Conservation (phyloP, 2,797 vertebrate genomes). For the Fundulus diaphanus region DNA sequence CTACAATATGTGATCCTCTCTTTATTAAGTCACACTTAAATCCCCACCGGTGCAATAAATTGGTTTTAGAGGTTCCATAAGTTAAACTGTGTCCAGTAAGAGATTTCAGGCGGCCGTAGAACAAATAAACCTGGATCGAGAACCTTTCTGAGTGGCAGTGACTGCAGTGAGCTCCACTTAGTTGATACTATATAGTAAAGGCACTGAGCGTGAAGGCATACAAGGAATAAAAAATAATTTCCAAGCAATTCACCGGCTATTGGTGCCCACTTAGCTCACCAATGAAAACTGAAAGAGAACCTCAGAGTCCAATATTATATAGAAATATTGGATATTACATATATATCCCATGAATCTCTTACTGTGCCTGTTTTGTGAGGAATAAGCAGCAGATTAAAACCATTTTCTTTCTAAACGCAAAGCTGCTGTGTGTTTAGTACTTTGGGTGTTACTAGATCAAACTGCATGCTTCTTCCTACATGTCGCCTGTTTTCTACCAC, state of each 20-base stretch:
- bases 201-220: neutral
- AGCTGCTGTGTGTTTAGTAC: too few relatives aligned
- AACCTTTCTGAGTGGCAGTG: constrained; percentile 23
- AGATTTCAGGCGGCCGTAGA: neutral
- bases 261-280: neutral
- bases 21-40: constrained; percentile 6
- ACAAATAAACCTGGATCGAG: neutral
- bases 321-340: too few relatives aligned
- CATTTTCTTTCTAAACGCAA: too few relatives aligned
- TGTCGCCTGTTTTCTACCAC: too few relatives aligned
- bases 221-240: constrained; percentile 4
- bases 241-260: neutral
- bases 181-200: neutral
- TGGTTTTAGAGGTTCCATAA: neutral
- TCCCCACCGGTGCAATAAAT: neutral
- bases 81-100: neutral
- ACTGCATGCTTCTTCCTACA: too few relatives aligned
- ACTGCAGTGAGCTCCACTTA: neutral
- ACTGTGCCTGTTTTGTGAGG: too few relatives aligned
- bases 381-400: too few relatives aligned
- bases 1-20: neutral
- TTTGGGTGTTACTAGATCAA: too few relatives aligned
- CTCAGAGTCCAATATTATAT: neutral
- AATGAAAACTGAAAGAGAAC: neutral
- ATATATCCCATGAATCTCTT: too few relatives aligned